Conservation (phyloP, 2,797 vertebrate genomes). For the Amniataba percoides region DNA sequence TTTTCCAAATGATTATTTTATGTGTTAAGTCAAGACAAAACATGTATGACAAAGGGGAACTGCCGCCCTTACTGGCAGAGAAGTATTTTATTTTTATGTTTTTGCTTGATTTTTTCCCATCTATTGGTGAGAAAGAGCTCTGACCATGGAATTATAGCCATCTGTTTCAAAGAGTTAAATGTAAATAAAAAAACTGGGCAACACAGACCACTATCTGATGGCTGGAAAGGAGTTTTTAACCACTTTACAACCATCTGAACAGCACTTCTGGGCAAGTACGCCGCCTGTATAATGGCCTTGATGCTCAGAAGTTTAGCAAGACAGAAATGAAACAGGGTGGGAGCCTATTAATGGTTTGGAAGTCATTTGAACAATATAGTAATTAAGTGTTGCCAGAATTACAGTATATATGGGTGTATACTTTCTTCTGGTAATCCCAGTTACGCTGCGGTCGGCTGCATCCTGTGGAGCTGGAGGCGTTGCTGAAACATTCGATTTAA, state of each 20-base stretch:
- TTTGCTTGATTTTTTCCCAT: no score
- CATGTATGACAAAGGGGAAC: background rate
- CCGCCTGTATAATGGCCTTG: background rate
- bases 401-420: conserved; percentile 10
- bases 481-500: conserved; percentile 36
- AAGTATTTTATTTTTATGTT: background rate
- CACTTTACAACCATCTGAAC: background rate
- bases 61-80: background rate
- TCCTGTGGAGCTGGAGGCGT: conserved; percentile 30
- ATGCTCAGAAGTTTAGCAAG: background rate
- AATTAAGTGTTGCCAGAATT: conserved; percentile 20
- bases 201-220: background rate
- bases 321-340: conserved; percentile 13
- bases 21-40: background rate
- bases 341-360: conserved; percentile 19
- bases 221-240: background rate
- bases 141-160: background rate
- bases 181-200: background rate
- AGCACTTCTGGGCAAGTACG: background rate
- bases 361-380: conserved; percentile 33
- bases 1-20: conserved; percentile 3
- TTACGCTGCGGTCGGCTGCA: conserved; percentile 19
- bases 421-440: conserved; percentile 22
- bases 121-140: no score
- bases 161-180: background rate